Conservation (phyloP, 2,888 invertebrate genomes). For the Eristalinus aeneus region DNA sequence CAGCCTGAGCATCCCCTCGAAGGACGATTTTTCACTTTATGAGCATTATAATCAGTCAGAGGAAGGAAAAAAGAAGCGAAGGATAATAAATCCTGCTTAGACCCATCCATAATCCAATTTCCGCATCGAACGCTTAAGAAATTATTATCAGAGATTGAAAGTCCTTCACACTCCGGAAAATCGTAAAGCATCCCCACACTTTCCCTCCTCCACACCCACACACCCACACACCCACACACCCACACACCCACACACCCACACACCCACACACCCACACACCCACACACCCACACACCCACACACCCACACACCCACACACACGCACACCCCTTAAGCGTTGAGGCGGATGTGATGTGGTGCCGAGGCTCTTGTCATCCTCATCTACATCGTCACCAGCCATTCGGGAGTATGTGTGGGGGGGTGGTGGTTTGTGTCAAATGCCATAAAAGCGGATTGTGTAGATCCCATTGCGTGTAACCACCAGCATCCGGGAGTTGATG, state of each 20-base stretch:
- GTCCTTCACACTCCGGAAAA: slow-evolving; percentile 38
- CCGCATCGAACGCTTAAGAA: slow-evolving; percentile 48
- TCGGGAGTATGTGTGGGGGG: background rate
- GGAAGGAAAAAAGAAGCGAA: background rate
- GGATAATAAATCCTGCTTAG: slow-evolving; percentile 36
- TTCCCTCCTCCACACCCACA: slow-evolving; percentile 3
- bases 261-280: too few relatives aligned
- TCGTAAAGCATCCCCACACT: slow-evolving; percentile 46
- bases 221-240: slow-evolving; percentile 7
- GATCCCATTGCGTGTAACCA: slow-evolving; percentile 70
- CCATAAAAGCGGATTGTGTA: slow-evolving; percentile 68
- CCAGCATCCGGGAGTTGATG: slow-evolving; percentile 67
- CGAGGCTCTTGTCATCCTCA: slow-evolving; percentile 39
- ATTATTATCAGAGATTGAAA: slow-evolving; percentile 61
- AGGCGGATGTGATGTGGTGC: background rate
- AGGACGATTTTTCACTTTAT: slow-evolving; percentile 32
- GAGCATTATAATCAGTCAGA: slow-evolving; percentile 34
- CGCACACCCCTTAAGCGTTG: background rate
- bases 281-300: too few relatives aligned
- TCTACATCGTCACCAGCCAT: slow-evolving; percentile 61
- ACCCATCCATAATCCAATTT: slow-evolving; percentile 36
- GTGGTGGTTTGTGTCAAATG: slow-evolving; percentile 67
- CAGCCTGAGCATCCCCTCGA: slow-evolving; percentile 26
- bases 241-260: too few relatives aligned
- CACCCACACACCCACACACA: too few relatives aligned